Conservation (phyloP, 2,113 vertebrate species). For the Tretioscincus oriximinensis region DNA sequence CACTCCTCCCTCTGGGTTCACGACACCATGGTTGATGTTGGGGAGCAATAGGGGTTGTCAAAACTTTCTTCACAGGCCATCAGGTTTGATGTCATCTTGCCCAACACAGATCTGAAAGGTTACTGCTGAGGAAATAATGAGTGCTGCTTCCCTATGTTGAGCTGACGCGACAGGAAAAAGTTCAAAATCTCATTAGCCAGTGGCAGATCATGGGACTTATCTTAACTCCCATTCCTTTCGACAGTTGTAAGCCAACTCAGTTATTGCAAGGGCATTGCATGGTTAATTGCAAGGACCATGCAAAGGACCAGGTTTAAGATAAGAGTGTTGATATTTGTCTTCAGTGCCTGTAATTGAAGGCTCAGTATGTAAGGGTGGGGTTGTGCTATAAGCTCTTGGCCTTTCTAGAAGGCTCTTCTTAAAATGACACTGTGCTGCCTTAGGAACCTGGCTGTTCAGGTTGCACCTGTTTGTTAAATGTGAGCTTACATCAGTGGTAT, state of each 20-base stretch:
- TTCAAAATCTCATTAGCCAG: no score
- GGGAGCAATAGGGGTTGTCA: no score
- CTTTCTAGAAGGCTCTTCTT: neutral
- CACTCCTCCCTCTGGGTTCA: no score
- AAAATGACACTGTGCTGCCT: neutral
- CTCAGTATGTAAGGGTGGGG: neutral
- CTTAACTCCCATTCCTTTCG: neutral
- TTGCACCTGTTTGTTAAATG: neutral
- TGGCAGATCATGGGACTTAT: no score
- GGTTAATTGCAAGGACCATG: conserved; percentile 7
- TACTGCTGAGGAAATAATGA: no score
- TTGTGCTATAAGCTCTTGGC: neutral
- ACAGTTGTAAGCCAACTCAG: neutral
- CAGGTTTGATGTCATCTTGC: no score
- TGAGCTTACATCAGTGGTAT: neutral
- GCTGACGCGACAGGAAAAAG: no score
- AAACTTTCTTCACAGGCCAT: no score
- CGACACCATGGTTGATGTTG: no score
- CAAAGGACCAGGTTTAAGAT: neutral
- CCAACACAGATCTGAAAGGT: no score
- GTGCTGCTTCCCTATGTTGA: no score
- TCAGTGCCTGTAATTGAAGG: neutral
- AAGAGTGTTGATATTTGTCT: neutral
- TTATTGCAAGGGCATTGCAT: neutral
- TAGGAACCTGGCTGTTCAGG: neutral